Evolutionary conservation across 2,888 invertebrate species (phyloP).

Genomic region (Gibbula magus): DNA sequence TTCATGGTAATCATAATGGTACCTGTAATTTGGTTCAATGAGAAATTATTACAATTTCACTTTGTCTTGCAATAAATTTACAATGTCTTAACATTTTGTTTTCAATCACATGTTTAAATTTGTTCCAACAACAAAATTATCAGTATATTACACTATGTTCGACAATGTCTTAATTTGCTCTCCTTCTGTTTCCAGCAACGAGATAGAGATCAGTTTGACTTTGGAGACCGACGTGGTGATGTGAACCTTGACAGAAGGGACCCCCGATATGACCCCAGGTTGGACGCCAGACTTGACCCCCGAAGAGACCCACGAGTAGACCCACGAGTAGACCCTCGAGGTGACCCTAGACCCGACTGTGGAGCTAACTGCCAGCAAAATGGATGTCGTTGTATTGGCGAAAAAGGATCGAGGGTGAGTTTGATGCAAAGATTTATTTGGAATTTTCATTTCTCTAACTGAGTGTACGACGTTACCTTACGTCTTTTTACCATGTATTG

Average conservation of each 20-base stretch:
- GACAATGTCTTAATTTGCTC: not conserved
- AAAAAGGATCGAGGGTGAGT: constrained; percentile 69
- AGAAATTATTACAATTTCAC: too few species aligned
- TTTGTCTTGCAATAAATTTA: too few species aligned
- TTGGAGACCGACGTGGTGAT: not conserved
- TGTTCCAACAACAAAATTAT: too few species aligned
- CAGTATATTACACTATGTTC: too few species aligned
- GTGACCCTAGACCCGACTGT: constrained; percentile 34
- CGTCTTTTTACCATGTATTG: too few species aligned
- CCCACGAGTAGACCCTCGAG: not conserved
- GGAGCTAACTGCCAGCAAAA: constrained; percentile 53
- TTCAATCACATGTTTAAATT: too few species aligned
- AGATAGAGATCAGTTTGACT: not conserved
- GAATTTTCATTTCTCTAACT: too few species aligned
- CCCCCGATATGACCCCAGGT: constrained; percentile 18
- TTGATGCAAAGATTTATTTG: too few species aligned
- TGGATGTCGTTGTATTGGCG: constrained; percentile 68
- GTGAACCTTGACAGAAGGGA: not conserved
- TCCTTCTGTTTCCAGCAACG: not conserved
- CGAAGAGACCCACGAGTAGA: not conserved
- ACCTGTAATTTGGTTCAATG: too few species aligned
- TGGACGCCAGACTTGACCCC: not conserved
- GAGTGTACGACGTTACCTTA: too few species aligned
- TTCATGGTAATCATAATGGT: too few species aligned
- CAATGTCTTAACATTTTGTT: too few species aligned